Conservation (phyloP, 1,140 invertebrate species). For the Ephestia elutella region DNA sequence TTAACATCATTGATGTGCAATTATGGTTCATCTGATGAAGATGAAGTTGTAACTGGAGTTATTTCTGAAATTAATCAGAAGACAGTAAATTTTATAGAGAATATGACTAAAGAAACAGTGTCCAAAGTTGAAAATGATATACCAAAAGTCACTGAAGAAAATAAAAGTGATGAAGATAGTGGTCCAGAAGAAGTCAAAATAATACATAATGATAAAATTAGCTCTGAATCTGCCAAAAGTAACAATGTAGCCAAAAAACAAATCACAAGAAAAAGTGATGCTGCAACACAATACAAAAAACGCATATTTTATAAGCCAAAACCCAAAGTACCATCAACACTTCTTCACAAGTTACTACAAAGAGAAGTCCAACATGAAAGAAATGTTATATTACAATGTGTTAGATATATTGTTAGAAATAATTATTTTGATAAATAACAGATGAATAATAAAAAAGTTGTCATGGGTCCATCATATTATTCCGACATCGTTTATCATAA, state of each 20-base stretch:
- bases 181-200: conserved; percentile 67
- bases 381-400: conserved; percentile 84
- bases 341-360: conserved; percentile 77
- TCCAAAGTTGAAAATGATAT: conserved; percentile 7
- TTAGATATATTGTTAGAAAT: conserved; percentile 81
- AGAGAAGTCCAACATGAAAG: conserved; percentile 81
- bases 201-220: conserved; percentile 26
- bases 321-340: conserved; percentile 57
- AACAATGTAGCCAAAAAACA: conserved; percentile 8
- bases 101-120: conserved; percentile 13
- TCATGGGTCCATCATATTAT: too few relatives aligned
- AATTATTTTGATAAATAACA: conserved; percentile 77
- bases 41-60: conserved; percentile 16
- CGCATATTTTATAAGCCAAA: conserved; percentile 23
- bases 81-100: conserved; percentile 14
- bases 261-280: conserved; percentile 23
- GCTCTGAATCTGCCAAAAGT: not conserved
- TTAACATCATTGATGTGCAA: conserved; percentile 71
- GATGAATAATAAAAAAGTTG: not conserved
- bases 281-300: conserved; percentile 19
- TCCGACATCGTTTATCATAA: too few relatives aligned
- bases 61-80: conserved; percentile 13
- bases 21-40: conserved; percentile 73
- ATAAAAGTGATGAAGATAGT: conserved; percentile 57
- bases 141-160: conserved; percentile 3